phyloP scores from a whole-genome alignment of 2,113 vertebrate species.

The Zosterops borbonicus region DNA sequence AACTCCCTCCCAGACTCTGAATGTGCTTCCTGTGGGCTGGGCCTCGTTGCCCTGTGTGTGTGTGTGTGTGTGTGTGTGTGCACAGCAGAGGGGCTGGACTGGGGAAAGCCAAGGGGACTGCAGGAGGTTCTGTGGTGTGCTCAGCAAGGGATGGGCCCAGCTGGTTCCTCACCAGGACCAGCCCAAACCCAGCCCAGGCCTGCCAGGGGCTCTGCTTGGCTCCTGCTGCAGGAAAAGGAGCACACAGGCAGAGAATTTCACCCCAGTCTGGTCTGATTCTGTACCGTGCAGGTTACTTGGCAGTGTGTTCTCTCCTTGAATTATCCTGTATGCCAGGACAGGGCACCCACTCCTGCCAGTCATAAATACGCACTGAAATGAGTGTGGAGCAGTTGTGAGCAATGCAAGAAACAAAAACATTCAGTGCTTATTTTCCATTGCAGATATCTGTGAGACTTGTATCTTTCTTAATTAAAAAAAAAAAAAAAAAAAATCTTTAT shows the following conservation, averaged over 20 bases:
- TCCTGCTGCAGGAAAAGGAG: fast-evolving
- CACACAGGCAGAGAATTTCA: fast-evolving
- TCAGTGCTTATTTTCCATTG: neutral
- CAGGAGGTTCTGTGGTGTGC: fast-evolving
- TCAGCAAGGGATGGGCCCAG: fast-evolving
- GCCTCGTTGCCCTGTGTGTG: neutral
- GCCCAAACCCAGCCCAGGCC: fast-evolving
- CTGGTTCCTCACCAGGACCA: fast-evolving
- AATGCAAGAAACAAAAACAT: neutral
- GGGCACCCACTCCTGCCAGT: neutral
- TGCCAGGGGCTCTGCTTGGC: fast-evolving
- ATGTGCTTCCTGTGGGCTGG: neutral
- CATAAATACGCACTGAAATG: neutral
- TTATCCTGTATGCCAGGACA: neutral
- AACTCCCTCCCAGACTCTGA: fast-evolving
- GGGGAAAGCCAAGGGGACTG: fast-evolving
- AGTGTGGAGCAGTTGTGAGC: neutral
- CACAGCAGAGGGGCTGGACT: neutral
- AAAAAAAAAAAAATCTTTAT: neutral
- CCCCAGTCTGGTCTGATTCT: neutral
- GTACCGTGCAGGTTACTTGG: neutral
- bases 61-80: no score
- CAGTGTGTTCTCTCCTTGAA: neutral
- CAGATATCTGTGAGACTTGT: neutral
- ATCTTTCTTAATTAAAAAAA: neutral